These are phyloP conservation scores for Penaeus chinensis DNA, from an alignment of 1,140 invertebrate genomes.

Conservation along the genomic window DNA sequence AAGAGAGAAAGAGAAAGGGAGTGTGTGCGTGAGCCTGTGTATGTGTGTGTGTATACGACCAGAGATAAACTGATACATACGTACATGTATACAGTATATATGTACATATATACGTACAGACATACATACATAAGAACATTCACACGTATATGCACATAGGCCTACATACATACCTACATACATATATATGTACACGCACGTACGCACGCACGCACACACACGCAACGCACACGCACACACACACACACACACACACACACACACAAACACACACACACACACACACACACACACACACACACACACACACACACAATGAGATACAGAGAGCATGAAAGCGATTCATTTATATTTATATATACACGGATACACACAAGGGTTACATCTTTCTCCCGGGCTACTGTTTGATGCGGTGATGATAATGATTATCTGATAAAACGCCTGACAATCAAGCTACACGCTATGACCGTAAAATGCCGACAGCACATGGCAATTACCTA, in stretches of 20 bases:
- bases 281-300: background rate
- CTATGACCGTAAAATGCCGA: too few relatives aligned
- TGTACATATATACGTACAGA: too few relatives aligned
- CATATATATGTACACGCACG: slow-evolving; percentile 7
- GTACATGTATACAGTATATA: too few relatives aligned
- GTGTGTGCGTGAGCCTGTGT: background rate
- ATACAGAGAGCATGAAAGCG: background rate
- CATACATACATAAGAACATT: too few relatives aligned
- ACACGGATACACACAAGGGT: background rate
- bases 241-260: slow-evolving; percentile 11
- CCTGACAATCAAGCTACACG: too few relatives aligned
- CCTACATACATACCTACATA: background rate
- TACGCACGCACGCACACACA: background rate
- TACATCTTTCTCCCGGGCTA: too few relatives aligned
- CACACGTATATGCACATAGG: background rate
- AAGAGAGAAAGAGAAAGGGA: background rate
- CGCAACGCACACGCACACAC: background rate
- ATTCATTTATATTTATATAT: slow-evolving; percentile 3
- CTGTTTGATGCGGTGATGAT: too few relatives aligned
- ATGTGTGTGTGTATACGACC: slow-evolving; percentile 16
- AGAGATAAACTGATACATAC: too few relatives aligned
- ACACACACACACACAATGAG: background rate
- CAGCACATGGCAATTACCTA: too few relatives aligned
- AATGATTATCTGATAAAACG: too few relatives aligned
- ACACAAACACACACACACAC: slow-evolving; percentile 2